Evolutionary conservation across 2,113 vertebrate genomes (phyloP), one percentile per base, ranked within the genome.

Genomic region (Sisor rabdophorus): DNA sequence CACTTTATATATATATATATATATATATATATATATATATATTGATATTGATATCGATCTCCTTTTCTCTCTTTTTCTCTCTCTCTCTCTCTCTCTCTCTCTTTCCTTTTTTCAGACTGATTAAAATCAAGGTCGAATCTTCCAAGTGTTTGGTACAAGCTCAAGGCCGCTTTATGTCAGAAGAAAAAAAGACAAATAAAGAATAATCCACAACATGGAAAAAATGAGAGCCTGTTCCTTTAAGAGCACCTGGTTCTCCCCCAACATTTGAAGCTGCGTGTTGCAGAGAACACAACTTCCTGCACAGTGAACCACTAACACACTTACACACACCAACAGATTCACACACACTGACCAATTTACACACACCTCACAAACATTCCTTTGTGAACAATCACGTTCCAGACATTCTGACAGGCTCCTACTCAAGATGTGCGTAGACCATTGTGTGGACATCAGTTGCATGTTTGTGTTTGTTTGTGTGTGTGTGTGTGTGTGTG

Each of bases 401-500:
- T n/a, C n/a, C n/a, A n/a, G n/a, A n/a, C n/a, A n/a, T n/a, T n/a
- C n/a, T n/a, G n/a, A 64, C n/a, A 16, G 13, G n/a, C 3, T 48
- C 64, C 16, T n/a, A 16, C 0, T 67, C 13, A 48, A 48, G 12
- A 24, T 16, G 36, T 65, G 11, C n/a, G 11, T 9, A 64, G 20
- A 44, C 11, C 7, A 26, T 1, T 4, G 26, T 12, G 22, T 44
- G n/a, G 40, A 36, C n/a, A 47, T 65, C 5, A 22, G 36, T 7
- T 47, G 20, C 20, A 2, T 64, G 6, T 6, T 7, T 2, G n/a
- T 24, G 40, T 47, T 32, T 24, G 63, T 47, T 19, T 65, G 63
- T 65, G 32, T 44, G 61, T 44, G 63, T 48, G 22, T 67, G 40
- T 48, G 22, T 67, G 44, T 48, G 22, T 68, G 64, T 68, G 44